Evolutionary conservation across 2,113 vertebrate species (phyloP), one percentile per base, ranked within the genome.

Genomic region (Camarhynchus parvulus): DNA sequence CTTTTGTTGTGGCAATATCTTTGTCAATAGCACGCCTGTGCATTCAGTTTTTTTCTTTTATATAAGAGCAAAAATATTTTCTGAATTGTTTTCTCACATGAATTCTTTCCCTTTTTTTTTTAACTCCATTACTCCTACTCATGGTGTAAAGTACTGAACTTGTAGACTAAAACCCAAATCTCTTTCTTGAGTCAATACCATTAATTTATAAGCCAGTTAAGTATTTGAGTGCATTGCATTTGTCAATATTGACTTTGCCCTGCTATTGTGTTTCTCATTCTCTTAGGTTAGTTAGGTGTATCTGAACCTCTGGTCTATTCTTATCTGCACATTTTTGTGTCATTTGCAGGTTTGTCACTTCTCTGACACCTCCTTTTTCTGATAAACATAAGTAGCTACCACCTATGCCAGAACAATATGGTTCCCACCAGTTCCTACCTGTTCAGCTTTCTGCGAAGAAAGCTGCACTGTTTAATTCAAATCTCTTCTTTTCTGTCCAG

Each of bases 191-290:
- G 94, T 95, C 82, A 96, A 93, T 91, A 90, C 82, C 83, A 92
- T 96, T 96, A 92, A 90, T 95, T 93, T 86, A 46, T 86, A 75
- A 95, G 47, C 27, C 47, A 52, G 64, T 69, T 53, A 91, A 85
- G 84, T 76, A 69, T 90, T 79, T 90, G 75, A 92, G 79, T 80
- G 90, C 58, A 39, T 91, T 92, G 74, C 59, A 4, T 81, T 90
- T 93, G 92, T 93, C 95, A 97, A 83, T 96, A 93, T 95, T 97
- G 85, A 85, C 85, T 96, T 86, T 83, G 44, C 46, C 35, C 61
- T 78, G 61, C 68, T 70, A 81, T 88, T 83, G 82, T 90, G 68
- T 90, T 93, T 87, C 63, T 93, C 23, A 44, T 83, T 95, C 64
- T 92, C 10, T 72, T 59, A 52, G 39, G n/a, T 83, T 87, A 62